These are phyloP conservation scores for Halocynthia roretzi DNA, from an alignment of 23 tunicate species.

Conservation along the genomic window DNA sequence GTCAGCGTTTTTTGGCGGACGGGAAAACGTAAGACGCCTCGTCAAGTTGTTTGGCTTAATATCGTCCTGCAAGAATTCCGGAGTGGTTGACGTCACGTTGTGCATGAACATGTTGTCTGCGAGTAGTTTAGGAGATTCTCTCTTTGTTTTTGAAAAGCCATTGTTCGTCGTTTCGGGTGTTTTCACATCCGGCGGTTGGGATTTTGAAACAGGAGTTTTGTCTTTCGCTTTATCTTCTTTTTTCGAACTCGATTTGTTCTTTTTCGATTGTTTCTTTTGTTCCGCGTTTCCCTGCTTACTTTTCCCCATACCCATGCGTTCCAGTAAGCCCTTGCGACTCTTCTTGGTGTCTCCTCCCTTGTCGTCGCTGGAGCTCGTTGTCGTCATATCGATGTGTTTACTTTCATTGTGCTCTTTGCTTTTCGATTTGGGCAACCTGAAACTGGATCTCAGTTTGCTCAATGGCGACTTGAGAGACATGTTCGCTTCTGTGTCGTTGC, in stretches of 20 bases:
- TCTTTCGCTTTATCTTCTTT: background rate
- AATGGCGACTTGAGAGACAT: conserved; percentile 22
- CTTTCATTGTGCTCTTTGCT: conserved; percentile 10
- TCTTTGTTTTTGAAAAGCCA: background rate
- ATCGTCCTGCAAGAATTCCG: background rate
- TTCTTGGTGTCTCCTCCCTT: conserved; percentile 12
- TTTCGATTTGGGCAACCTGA: conserved; percentile 6
- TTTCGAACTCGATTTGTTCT: conserved; percentile 23
- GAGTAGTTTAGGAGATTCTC: background rate
- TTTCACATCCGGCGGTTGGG: background rate
- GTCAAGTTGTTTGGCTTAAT: conserved; percentile 17
- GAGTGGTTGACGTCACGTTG: background rate
- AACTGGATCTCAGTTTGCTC: conserved; percentile 14
- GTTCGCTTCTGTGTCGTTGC: conserved; percentile 8
- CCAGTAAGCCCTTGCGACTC: conserved; percentile 16
- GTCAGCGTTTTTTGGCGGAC: conserved; percentile 71
- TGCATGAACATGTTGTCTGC: background rate
- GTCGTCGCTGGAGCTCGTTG: conserved; percentile 3
- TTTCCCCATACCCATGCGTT: conserved; percentile 29
- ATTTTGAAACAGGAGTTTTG: conserved; percentile 1
- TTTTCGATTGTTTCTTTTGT: conserved; percentile 12
- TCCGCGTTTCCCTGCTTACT: conserved; percentile 2
- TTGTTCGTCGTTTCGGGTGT: background rate
- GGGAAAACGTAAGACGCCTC: conserved; percentile 61
- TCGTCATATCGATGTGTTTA: background rate